Evolutionary conservation across 2,113 vertebrate genomes (phyloP).

Genomic region (Siphamia tubifer): DNA sequence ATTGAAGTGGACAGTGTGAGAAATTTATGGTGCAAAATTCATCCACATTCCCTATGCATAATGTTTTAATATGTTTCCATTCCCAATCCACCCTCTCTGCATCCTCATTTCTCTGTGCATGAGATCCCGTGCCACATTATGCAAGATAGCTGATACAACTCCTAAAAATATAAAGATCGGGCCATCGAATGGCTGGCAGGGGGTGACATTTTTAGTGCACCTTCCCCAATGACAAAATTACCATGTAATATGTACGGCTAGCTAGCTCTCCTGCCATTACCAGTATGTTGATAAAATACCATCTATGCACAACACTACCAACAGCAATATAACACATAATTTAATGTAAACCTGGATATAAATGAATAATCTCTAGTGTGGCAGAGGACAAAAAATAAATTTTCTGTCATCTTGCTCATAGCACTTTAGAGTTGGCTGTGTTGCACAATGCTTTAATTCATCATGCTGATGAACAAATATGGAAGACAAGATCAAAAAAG

Average conservation of each 20-base stretch:
- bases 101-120: constrained; percentile 2
- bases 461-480: constrained; percentile 13
- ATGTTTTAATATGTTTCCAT: constrained; percentile 43
- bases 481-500: constrained; percentile 21
- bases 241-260: not conserved
- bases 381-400: constrained; percentile 33
- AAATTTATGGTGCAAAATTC: constrained; percentile 54
- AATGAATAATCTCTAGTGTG: constrained; percentile 14
- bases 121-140: constrained; percentile 32
- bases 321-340: not conserved
- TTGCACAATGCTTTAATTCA: constrained; percentile 18
- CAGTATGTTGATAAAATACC: constrained; percentile 15
- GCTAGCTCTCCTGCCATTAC: not conserved
- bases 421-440: not conserved
- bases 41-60: constrained; percentile 47
- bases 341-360: not conserved
- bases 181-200: not conserved
- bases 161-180: constrained; percentile 3
- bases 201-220: constrained; percentile 21
- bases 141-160: constrained; percentile 14
- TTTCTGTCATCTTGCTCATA: not conserved
- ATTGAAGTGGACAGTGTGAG: constrained; percentile 70
- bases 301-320: constrained; percentile 4
- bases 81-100: not conserved
- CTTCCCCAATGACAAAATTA: not conserved